A percentile compares a stretch with the other conserved stretches of the same genome.
Conservation (phyloP, 2,797 vertebrate species). For the Loriculus beryllinus region DNA sequence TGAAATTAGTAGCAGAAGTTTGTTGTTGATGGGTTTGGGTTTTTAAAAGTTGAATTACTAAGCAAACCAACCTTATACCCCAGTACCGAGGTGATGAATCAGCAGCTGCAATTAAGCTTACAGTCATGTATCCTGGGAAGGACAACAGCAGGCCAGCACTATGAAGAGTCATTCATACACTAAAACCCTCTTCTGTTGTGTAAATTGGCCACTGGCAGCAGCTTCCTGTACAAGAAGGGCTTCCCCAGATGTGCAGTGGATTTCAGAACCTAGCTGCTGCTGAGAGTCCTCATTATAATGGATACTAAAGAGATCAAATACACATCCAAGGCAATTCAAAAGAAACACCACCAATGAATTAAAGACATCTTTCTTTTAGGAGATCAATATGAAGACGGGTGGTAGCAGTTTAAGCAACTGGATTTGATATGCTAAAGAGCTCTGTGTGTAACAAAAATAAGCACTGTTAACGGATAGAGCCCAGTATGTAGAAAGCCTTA, state of each 20-base stretch:
- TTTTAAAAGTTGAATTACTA: constrained; percentile 43
- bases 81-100: constrained; percentile 53
- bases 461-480: constrained; percentile 5
- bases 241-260: constrained; percentile 48
- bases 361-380: neutral
- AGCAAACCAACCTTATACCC: constrained; percentile 44
- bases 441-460: neutral
- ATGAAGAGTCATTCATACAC: constrained; percentile 46
- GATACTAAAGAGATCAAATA: constrained; percentile 55
- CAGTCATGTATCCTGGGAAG: constrained; percentile 51
- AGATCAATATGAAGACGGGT: neutral
- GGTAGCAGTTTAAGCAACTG: neutral
- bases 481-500: neutral
- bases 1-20: neutral
- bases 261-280: constrained; percentile 27
- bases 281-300: constrained; percentile 36
- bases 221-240: constrained; percentile 56
- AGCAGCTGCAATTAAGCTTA: constrained; percentile 57
- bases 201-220: constrained; percentile 43
- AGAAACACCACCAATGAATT: constrained; percentile 11
- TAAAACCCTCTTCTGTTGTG: constrained; percentile 51
- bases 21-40: neutral
- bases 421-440: constrained; percentile 35
- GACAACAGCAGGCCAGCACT: constrained; percentile 30
- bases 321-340: constrained; percentile 36